Conservation (phyloP, 92 coral and sea anemone species). For the Ricordea florida region DNA sequence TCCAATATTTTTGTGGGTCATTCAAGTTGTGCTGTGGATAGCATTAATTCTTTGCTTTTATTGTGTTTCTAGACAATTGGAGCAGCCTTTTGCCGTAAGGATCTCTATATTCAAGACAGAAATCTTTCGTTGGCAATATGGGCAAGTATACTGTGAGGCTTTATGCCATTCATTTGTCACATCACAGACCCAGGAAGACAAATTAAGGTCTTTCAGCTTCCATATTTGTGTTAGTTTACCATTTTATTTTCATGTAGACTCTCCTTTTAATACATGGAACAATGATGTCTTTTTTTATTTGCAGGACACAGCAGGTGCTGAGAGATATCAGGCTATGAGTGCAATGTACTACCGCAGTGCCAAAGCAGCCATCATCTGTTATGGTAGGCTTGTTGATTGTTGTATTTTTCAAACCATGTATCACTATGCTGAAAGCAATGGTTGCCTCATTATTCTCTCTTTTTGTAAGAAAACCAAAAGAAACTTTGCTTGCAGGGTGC, state of each 20-base stretch:
- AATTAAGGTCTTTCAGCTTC: too few relatives aligned
- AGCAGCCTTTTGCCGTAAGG: constrained; percentile 98
- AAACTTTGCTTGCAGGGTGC: too few relatives aligned
- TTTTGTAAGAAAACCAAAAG: too few relatives aligned
- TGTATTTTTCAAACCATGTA: too few relatives aligned
- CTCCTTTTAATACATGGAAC: too few relatives aligned
- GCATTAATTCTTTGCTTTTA: not conserved
- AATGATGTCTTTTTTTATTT: not conserved
- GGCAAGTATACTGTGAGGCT: constrained; percentile 53
- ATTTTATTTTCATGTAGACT: too few relatives aligned
- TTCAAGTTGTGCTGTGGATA: not conserved
- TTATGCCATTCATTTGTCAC: not conserved
- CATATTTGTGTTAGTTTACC: too few relatives aligned
- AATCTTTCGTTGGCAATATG: constrained; percentile 95
- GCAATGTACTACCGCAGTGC: constrained; percentile 99
- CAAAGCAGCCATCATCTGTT: constrained; percentile 92
- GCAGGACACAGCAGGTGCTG: constrained; percentile 99
- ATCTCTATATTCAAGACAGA: constrained; percentile 85
- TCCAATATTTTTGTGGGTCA: not conserved
- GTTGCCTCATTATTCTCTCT: too few relatives aligned
- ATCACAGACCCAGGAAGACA: too few relatives aligned
- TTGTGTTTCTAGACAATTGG: constrained; percentile 84
- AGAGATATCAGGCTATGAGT: constrained; percentile 99
- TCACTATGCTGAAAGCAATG: not conserved
- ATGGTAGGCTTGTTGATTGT: constrained; percentile 61